These are phyloP conservation scores for Menidia menidia DNA, from an alignment of 2,797 vertebrate genomes.

Conservation along the genomic window DNA sequence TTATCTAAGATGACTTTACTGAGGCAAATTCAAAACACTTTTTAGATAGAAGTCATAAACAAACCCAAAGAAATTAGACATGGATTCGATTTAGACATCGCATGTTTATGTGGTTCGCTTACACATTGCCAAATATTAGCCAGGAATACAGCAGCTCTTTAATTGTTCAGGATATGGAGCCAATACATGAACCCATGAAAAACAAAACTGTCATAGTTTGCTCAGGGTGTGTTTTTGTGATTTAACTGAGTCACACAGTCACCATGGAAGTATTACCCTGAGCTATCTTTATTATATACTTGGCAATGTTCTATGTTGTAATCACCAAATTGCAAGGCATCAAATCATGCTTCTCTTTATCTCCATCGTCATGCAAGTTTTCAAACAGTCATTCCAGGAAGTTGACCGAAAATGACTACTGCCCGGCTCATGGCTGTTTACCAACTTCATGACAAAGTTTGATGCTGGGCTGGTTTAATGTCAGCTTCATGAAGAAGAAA, in stretches of 20 bases:
- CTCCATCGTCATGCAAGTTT: constrained; percentile 6
- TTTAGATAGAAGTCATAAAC: no score
- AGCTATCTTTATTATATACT: constrained; percentile 4
- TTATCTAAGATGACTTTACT: no score
- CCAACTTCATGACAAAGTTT: constrained; percentile 11
- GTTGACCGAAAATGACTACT: constrained; percentile 14
- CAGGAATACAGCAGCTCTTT: background rate
- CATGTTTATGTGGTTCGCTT: background rate
- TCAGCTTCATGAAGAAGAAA: constrained; percentile 25
- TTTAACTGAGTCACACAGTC: constrained; percentile 39
- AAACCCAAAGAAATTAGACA: background rate
- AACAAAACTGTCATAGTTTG: constrained; percentile 43
- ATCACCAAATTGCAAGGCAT: constrained; percentile 16
- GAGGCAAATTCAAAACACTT: background rate
- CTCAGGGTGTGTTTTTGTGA: constrained; percentile 38
- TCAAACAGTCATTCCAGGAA: constrained; percentile 14
- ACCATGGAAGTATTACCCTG: background rate
- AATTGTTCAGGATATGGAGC: constrained; percentile 1
- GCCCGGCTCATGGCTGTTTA: constrained; percentile 26
- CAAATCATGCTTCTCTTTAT: background rate
- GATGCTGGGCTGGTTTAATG: no score
- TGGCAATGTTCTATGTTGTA: background rate
- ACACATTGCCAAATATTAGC: background rate
- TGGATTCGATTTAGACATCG: background rate
- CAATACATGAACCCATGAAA: background rate